Evolutionary conservation across 2,888 invertebrate species (phyloP).

Genomic region (Cinara cedri): DNA sequence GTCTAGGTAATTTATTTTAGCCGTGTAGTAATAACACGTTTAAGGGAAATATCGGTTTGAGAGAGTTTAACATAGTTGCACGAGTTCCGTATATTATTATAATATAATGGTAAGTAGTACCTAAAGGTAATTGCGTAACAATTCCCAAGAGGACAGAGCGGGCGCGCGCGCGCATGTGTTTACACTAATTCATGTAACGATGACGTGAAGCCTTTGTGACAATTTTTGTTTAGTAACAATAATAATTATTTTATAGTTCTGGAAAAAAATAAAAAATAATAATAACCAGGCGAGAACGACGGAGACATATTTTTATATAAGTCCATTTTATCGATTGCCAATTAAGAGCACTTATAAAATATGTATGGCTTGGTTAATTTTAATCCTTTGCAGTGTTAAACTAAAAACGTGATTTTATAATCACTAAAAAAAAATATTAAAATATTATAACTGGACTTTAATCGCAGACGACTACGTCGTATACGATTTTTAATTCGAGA

Average conservation of each 20-base stretch:
- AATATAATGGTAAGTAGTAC: background rate
- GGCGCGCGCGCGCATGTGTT: background rate
- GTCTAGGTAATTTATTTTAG: background rate
- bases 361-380: no score
- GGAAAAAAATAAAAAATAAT: background rate
- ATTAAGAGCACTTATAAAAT: no score
- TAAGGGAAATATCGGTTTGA: constrained; percentile 1
- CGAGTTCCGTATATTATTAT: background rate
- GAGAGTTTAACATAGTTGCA: background rate
- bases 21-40: background rate
- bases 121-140: background rate
- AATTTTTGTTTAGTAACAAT: background rate
- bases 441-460: background rate
- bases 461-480: background rate
- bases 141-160: background rate
- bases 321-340: no score
- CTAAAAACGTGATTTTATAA: no score
- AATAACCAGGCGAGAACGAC: background rate
- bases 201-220: background rate
- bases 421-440: constrained; percentile 1
- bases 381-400: no score
- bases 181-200: background rate
- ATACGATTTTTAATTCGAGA: background rate
- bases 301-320: no score
- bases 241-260: no score